Percentiles rank a stretch among this genome's conserved stretches.
Evolutionary conservation across 2,797 vertebrate species (phyloP).

Genomic region (Pangasius larnaudii): DNA sequence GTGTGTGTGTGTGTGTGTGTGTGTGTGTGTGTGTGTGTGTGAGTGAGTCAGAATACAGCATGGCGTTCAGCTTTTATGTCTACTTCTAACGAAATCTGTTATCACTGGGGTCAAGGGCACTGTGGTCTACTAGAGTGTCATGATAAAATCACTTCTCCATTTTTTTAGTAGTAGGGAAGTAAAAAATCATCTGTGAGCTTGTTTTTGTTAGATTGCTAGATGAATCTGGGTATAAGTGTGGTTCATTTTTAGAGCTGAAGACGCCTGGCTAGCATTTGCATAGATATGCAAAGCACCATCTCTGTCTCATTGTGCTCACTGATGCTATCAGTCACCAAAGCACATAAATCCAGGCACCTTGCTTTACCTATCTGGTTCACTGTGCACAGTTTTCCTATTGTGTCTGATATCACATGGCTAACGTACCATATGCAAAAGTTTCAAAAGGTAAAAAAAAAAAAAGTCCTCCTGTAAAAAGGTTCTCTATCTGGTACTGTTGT

Average conservation of each 20-base stretch:
- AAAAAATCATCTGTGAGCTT: constrained; percentile 43
- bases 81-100: constrained; percentile 59
- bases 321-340: constrained; percentile 55
- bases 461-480: neutral
- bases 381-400: constrained; percentile 43
- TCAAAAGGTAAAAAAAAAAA: constrained; percentile 19
- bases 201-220: constrained; percentile 35
- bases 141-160: constrained; percentile 64
- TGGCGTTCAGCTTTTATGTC: neutral
- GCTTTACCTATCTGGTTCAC: constrained; percentile 49
- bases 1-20: neutral
- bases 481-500: neutral
- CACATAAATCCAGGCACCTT: constrained; percentile 45
- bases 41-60: neutral
- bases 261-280: constrained; percentile 56
- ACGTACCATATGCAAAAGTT: constrained; percentile 54
- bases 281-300: constrained; percentile 62
- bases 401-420: constrained; percentile 2
- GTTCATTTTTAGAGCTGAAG: constrained; percentile 61
- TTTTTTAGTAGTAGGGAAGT: constrained; percentile 42
- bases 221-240: constrained; percentile 51
- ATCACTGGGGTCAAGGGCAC: constrained; percentile 65
- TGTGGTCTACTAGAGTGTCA: constrained; percentile 50
- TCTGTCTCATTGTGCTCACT: constrained; percentile 38
- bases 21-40: neutral